Conservation (phyloP, 2,113 vertebrate species). For the Burhinus oedicnemus region DNA sequence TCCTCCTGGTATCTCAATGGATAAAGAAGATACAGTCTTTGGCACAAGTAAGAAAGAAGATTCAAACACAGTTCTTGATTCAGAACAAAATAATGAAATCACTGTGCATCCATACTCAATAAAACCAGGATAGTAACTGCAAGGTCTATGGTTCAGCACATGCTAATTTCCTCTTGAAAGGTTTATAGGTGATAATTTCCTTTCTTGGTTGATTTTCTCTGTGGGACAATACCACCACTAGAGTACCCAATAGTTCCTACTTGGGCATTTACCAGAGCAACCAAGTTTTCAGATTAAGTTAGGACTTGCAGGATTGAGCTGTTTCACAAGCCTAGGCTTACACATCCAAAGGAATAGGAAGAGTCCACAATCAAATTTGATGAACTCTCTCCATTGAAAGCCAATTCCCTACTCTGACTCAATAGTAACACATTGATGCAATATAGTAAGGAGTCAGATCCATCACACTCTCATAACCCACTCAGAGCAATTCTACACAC, state of each 20-base stretch:
- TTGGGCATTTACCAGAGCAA: background rate
- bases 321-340: background rate
- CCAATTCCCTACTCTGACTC: background rate
- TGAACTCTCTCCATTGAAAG: background rate
- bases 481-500: background rate
- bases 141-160: background rate
- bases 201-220: background rate
- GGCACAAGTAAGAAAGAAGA: background rate
- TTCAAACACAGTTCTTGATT: background rate
- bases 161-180: background rate
- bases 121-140: background rate
- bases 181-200: background rate
- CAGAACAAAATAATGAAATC: background rate
- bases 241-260: background rate
- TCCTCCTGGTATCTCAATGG: background rate
- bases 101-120: background rate
- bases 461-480: background rate
- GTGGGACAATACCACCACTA: background rate
- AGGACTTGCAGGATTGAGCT: background rate
- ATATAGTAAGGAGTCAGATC: background rate
- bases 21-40: background rate
- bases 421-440: background rate
- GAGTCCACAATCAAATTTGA: background rate
- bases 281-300: background rate
- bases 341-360: background rate